Evolutionary conservation across 2,113 vertebrate genomes (phyloP).

Genomic region (Serilophus lunatus): DNA sequence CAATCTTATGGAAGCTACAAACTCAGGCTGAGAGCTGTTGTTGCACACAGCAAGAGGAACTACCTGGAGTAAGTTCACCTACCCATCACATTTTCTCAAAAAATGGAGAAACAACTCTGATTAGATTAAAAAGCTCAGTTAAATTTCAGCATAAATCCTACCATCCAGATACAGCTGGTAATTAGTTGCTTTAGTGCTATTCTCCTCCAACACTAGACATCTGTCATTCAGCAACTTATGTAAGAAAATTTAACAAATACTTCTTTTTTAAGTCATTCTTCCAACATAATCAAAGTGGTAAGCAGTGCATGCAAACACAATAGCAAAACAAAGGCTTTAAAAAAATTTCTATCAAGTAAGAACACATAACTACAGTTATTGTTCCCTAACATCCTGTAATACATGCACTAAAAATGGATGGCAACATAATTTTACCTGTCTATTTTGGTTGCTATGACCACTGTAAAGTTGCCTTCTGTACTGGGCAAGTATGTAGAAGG

Average conservation of each 20-base stretch:
- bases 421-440: conserved; percentile 75
- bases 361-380: background rate
- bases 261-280: background rate
- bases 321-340: background rate
- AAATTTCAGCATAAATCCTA: background rate
- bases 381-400: background rate
- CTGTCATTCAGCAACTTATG: background rate
- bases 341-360: background rate
- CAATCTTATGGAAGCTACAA: background rate
- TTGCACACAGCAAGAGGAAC: background rate
- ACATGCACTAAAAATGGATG: background rate
- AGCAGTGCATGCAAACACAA: background rate
- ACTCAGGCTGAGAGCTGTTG: background rate
- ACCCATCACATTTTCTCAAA: background rate
- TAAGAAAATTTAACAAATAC: background rate
- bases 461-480: conserved; percentile 81
- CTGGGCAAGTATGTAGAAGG: conserved; percentile 92
- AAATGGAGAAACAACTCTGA: background rate
- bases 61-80: background rate
- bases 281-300: background rate
- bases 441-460: conserved; percentile 82
- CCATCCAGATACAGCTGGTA: background rate
- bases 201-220: background rate
- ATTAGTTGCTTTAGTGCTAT: background rate
- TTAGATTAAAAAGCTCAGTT: background rate